These are phyloP conservation scores for Lamellibrachia columna DNA, from an alignment of 2,888 invertebrate species.

Conservation along the genomic window DNA sequence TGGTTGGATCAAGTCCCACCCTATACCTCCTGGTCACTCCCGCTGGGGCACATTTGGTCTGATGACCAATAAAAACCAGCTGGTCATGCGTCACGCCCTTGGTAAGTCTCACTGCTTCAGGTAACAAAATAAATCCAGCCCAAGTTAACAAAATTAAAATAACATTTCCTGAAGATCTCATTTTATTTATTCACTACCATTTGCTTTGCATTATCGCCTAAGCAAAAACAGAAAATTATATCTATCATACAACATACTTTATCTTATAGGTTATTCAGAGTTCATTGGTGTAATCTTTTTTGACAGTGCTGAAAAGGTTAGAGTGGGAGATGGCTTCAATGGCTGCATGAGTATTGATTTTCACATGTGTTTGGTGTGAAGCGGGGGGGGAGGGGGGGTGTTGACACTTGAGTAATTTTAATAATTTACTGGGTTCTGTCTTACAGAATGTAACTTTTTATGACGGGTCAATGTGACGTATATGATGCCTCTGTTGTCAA, in stretches of 20 bases:
- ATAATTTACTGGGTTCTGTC: neutral
- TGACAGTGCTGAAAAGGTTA: neutral
- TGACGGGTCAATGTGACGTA: neutral
- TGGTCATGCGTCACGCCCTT: conserved; percentile 87
- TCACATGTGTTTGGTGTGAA: neutral
- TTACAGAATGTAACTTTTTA: neutral
- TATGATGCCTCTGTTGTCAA: neutral
- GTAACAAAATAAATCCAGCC: too few species aligned
- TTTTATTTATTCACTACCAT: neutral
- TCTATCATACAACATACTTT: neutral
- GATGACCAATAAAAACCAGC: conserved; percentile 90
- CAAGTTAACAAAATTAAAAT: too few species aligned
- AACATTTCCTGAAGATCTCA: neutral
- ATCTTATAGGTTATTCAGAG: neutral
- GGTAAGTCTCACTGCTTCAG: conserved; percentile 71
- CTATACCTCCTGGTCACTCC: conserved; percentile 91
- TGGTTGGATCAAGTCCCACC: conserved; percentile 89
- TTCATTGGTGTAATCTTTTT: neutral
- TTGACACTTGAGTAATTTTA: neutral
- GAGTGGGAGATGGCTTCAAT: neutral
- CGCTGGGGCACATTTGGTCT: conserved; percentile 96
- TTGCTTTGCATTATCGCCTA: neutral
- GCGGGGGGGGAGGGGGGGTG: neutral
- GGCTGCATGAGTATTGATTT: neutral
- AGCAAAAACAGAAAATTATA: neutral